A percentile compares a stretch with the other conserved stretches of the same genome.
Conservation (phyloP, 2,113 vertebrate species). For the Puffinus mauretanicus region DNA sequence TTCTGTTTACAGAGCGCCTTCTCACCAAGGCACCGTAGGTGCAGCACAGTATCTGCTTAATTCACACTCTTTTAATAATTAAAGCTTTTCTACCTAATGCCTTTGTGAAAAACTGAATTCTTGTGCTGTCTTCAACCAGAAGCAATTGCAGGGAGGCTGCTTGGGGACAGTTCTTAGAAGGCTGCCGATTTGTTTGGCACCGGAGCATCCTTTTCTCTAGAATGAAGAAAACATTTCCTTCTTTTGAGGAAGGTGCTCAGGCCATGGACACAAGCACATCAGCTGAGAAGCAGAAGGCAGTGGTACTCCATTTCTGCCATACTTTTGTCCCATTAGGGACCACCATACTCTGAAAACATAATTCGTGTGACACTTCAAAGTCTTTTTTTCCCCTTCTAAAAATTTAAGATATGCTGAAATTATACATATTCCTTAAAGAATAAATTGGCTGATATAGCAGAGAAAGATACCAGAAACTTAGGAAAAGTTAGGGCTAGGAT, state of each 20-base stretch:
- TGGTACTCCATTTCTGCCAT: not conserved
- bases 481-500: not conserved
- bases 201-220: not conserved
- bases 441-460: not conserved
- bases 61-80: constrained; percentile 62
- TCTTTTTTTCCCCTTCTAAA: not conserved
- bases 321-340: not conserved
- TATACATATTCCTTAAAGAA: not conserved
- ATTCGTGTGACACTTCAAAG: not conserved
- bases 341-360: not conserved
- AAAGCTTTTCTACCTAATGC: constrained; percentile 56
- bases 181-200: not conserved
- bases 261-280: not conserved
- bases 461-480: not conserved
- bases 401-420: not conserved
- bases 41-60: constrained; percentile 37
- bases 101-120: constrained; percentile 29
- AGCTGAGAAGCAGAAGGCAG: not conserved
- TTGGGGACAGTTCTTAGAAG: not conserved
- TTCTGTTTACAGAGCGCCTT: constrained; percentile 52
- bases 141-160: not conserved
- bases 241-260: not conserved
- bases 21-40: constrained; percentile 54
- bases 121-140: not conserved
- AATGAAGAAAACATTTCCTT: not conserved